A percentile compares a stretch with the other conserved stretches of the same genome.
These are phyloP conservation scores for Xenus cinereus DNA, from an alignment of 2,113 vertebrate genomes.

Conservation along the genomic window DNA sequence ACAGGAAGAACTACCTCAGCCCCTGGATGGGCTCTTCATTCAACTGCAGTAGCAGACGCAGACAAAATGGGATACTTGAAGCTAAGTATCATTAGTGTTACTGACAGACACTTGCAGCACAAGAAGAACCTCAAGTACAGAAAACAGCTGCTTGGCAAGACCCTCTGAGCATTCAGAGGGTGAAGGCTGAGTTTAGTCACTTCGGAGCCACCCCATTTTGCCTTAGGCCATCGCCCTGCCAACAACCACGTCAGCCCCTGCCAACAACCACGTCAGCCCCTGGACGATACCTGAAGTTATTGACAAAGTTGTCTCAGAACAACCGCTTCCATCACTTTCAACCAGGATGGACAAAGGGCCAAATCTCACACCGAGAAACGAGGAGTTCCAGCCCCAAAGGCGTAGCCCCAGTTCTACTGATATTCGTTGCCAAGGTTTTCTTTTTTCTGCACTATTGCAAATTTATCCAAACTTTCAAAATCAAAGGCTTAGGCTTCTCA, in stretches of 20 bases:
- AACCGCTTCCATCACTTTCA: not conserved
- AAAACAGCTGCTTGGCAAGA: not conserved
- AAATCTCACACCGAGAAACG: not conserved
- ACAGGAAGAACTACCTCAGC: not conserved
- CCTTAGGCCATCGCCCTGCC: accelerated
- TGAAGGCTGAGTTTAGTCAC: not conserved
- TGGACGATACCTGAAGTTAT: not conserved
- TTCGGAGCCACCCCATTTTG: too few species aligned
- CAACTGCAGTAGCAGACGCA: not conserved
- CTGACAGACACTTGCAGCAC: not conserved
- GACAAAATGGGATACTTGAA: not conserved
- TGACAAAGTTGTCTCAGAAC: not conserved
- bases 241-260: not conserved
- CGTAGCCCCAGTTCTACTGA: not conserved
- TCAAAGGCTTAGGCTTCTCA: not conserved
- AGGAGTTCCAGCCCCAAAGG: not conserved
- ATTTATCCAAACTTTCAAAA: not conserved
- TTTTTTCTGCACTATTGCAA: not conserved
- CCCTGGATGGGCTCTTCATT: not conserved
- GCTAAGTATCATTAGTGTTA: not conserved
- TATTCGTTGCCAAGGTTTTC: not conserved
- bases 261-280: not conserved
- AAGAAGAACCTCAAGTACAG: not conserved
- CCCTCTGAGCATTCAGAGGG: not conserved
- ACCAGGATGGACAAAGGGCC: not conserved